These are phyloP conservation scores for Cyprichromis sp. DNA, from an alignment of 2,113 vertebrate species.

Conservation along the genomic window DNA sequence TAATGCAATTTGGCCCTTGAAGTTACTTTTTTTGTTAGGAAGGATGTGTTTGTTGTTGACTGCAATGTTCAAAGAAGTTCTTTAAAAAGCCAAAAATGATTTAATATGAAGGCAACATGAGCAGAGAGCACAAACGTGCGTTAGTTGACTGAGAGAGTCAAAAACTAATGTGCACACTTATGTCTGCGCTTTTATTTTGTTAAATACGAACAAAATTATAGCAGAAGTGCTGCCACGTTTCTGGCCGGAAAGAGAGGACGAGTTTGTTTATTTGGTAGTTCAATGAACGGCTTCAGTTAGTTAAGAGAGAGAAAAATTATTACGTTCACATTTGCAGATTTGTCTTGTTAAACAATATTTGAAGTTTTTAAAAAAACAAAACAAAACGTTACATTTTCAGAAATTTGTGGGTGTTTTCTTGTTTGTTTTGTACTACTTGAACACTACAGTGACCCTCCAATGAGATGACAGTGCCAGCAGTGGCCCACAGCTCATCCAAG, in stretches of 20 bases:
- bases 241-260: not conserved
- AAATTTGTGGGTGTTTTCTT: not conserved
- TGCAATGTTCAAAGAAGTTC: fast-evolving
- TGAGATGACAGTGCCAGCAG: not conserved
- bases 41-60: not conserved
- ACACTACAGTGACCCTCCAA: not conserved
- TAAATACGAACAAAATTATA: not conserved
- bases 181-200: not conserved
- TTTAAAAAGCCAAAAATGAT: not conserved
- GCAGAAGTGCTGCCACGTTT: not conserved
- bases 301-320: not conserved
- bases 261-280: not conserved
- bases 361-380: not conserved
- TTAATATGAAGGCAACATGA: not conserved
- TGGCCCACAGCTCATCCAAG: not conserved
- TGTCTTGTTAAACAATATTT: not conserved
- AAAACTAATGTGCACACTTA: not conserved
- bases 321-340: not conserved
- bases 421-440: not conserved
- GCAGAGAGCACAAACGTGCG: not conserved
- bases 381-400: not conserved
- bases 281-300: not conserved
- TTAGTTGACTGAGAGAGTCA: not conserved
- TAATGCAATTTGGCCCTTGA: not conserved
- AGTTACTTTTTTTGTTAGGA: not conserved